Base-by-base conservation (phyloP, 2,888 invertebrate species). In the Sabellastarte sp. region DNA sequence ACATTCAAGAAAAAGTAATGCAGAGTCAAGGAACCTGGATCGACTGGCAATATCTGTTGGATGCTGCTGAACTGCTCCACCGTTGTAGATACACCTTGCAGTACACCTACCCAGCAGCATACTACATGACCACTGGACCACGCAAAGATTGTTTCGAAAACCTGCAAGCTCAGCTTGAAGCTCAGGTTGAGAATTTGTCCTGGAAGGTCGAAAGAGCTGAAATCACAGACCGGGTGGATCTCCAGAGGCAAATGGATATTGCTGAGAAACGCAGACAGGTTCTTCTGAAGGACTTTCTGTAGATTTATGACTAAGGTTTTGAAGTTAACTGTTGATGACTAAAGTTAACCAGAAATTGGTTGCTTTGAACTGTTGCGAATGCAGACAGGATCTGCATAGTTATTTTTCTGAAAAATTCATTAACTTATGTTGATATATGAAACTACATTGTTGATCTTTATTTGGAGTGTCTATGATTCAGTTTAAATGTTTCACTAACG, bases 141-240 rank as follows among this genome's bases (percentile, higher is more conserved):
- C 87, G 10, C 10, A 26, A 57, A n/a, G 73, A 82, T 60, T 78
- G 89, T 88, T 90, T 90, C 82, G 90, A 90, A 77, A 89, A 89
- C 75, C 90, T 90, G 78, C 88, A 95, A 89, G 97, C 97, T 51
- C 96, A 97, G 85, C 86, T 99, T 69, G 98, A 99, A 86, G 95
- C 95, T 33, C 98, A 98, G 87, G 98, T 99, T 74, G 99, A 99
- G 86, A 97, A 98, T 85, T 87, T 99, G 59, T 97, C 98, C 0
- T 99, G 98, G 98, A 98, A 97, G 86, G 93, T 99, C 60, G 98
- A 99, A 85, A 88, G 95, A 74, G 98, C 97, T 29, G 98, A 98
- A 87, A 95, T 95, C 59, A 96, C 95, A 1, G 93, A 97, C 83
- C 88, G 96, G 73, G 98, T 96, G 67, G 85, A 41, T 20, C 41